Evolutionary conservation across 2,797 vertebrate genomes (phyloP).

Genomic region (Myotis daubentonii): DNA sequence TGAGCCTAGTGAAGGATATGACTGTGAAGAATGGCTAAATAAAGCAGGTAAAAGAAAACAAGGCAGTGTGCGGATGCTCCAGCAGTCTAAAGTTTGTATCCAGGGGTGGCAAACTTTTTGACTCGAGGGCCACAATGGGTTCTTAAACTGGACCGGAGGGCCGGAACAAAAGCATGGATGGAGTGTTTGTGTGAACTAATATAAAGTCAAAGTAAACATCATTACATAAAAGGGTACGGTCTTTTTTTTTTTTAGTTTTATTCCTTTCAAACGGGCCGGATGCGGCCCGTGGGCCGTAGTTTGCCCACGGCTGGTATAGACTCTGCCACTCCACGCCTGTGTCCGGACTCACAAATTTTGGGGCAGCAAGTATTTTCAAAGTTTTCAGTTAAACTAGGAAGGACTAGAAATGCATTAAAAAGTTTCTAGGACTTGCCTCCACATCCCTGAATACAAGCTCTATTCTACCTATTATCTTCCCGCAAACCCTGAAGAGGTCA

Average conservation of each 20-base stretch:
- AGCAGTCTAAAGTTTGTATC: not conserved
- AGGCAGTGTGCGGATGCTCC: not conserved
- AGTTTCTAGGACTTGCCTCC: not conserved
- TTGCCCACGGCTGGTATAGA: too few relatives aligned
- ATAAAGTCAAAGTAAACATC: too few relatives aligned
- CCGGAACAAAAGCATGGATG: too few relatives aligned
- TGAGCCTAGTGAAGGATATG: not conserved
- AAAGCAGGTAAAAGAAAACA: not conserved
- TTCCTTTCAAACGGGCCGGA: too few relatives aligned
- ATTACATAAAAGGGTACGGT: too few relatives aligned
- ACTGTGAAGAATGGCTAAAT: not conserved
- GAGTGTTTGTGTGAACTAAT: too few relatives aligned
- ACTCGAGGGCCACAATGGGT: too few relatives aligned
- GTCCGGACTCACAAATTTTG: not conserved
- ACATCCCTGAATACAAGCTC: not conserved
- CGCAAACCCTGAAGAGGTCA: conserved; percentile 57
- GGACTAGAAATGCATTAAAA: not conserved
- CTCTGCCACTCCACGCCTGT: not conserved
- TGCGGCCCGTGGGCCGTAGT: too few relatives aligned
- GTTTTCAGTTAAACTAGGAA: not conserved
- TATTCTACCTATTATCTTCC: not conserved
- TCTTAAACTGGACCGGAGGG: too few relatives aligned
- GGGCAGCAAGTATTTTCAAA: not conserved
- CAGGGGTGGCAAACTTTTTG: too few relatives aligned
- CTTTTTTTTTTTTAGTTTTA: too few relatives aligned